These are phyloP conservation scores for Drosophila paranaensis DNA, from an alignment of 2,888 invertebrate species.

Conservation along the genomic window DNA sequence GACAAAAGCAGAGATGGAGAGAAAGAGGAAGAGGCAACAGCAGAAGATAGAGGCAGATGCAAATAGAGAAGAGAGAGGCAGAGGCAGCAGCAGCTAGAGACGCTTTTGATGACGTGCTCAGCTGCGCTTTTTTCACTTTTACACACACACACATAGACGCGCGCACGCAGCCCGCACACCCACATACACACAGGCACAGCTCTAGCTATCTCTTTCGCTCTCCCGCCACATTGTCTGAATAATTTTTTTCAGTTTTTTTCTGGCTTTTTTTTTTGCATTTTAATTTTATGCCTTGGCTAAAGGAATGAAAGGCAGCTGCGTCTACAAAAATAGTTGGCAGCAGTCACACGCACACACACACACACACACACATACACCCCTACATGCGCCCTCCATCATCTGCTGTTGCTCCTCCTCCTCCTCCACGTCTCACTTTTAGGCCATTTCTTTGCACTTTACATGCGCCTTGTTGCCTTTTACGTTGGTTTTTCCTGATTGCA, in stretches of 20 bases:
- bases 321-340: constrained; percentile 70
- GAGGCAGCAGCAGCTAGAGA: constrained; percentile 34
- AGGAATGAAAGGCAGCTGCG: constrained; percentile 65
- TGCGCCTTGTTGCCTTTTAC: constrained; percentile 43
- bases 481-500: constrained; percentile 71
- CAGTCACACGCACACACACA: neutral
- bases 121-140: constrained; percentile 75
- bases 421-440: constrained; percentile 70
- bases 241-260: constrained; percentile 6
- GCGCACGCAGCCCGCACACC: constrained; percentile 8
- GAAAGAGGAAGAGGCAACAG: neutral
- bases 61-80: constrained; percentile 14
- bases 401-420: neutral
- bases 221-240: constrained; percentile 47
- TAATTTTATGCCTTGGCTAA: constrained; percentile 65
- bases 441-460: constrained; percentile 68
- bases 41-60: constrained; percentile 5
- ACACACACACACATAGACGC: constrained; percentile 16
- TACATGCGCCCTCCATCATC: neutral
- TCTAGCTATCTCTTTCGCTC: constrained; percentile 6
- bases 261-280: constrained; percentile 61
- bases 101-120: constrained; percentile 69
- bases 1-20: constrained; percentile 4
- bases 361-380: neutral
- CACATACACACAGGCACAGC: constrained; percentile 12